A percentile compares a stretch with the other conserved stretches of the same genome.
Evolutionary conservation across 1,140 invertebrate species (phyloP).

Genomic region (Drosophila carrolli): DNA sequence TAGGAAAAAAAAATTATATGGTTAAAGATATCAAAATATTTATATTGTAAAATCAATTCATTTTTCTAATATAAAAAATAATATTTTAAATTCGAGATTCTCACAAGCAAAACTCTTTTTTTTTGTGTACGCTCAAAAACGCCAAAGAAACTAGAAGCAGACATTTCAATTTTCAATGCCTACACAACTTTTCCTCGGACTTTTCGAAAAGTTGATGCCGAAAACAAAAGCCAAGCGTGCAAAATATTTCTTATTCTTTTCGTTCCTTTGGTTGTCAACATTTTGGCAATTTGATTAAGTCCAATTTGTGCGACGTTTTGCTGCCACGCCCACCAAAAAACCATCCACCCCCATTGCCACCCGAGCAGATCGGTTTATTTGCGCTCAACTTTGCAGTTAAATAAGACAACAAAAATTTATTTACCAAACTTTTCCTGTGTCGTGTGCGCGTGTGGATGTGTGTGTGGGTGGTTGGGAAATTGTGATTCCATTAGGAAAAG

Average conservation of each 20-base stretch:
- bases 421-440: conserved; percentile 39
- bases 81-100: not conserved
- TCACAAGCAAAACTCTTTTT: not conserved
- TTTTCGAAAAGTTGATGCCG: conserved; percentile 25
- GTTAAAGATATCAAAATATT: no score
- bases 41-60: no score
- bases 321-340: conserved; percentile 49
- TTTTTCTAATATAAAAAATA: not conserved
- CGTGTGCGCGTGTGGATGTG: conserved; percentile 12
- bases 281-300: conserved; percentile 80
- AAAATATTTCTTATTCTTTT: conserved; percentile 55
- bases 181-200: conserved; percentile 10
- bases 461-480: conserved; percentile 50
- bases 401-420: conserved; percentile 53
- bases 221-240: conserved; percentile 65
- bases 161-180: conserved; percentile 36
- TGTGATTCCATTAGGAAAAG: conserved; percentile 80
- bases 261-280: conserved; percentile 56
- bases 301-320: conserved; percentile 70
- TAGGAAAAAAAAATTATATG: not conserved
- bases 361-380: conserved; percentile 61
- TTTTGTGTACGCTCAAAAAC: not conserved
- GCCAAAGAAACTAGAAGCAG: conserved; percentile 6
- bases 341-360: not conserved
- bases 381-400: conserved; percentile 75